A percentile compares a stretch with the other conserved stretches of the same genome.
phyloP scores from a whole-genome alignment of 2,113 vertebrate species.

The Eulacestoma nigropectus region DNA sequence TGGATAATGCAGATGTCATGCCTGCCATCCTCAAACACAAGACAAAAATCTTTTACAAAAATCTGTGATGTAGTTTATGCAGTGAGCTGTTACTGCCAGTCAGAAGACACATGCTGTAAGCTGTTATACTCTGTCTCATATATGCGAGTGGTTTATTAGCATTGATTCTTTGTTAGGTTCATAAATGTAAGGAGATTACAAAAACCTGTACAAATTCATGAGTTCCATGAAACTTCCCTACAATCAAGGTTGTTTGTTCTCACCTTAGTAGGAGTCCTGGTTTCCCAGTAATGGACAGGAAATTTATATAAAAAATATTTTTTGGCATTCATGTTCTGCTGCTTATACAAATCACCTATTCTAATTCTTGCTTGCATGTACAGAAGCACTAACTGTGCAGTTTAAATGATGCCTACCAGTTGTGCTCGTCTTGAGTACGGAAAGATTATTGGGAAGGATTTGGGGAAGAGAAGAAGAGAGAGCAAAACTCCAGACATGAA shows the following conservation, averaged over 20 bases:
- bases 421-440: neutral
- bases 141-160: neutral
- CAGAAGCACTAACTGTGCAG: neutral
- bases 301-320: neutral
- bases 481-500: neutral
- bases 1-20: neutral
- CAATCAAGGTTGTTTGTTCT: neutral
- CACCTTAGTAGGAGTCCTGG: neutral
- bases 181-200: neutral
- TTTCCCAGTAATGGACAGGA: neutral
- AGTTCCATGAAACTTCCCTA: neutral
- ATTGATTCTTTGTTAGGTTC: neutral
- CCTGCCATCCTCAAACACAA: neutral
- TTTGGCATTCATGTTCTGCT: neutral
- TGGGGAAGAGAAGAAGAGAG: neutral
- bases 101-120: neutral
- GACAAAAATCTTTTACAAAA: neutral
- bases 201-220: neutral
- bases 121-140: neutral
- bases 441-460: neutral
- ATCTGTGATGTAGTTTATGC: neutral
- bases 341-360: neutral
- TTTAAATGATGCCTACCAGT: neutral
- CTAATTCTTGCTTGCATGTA: neutral
- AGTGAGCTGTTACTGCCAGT: neutral